Evolutionary conservation across 2,113 vertebrate species (phyloP).

Genomic region (Megaceryle maxima): DNA sequence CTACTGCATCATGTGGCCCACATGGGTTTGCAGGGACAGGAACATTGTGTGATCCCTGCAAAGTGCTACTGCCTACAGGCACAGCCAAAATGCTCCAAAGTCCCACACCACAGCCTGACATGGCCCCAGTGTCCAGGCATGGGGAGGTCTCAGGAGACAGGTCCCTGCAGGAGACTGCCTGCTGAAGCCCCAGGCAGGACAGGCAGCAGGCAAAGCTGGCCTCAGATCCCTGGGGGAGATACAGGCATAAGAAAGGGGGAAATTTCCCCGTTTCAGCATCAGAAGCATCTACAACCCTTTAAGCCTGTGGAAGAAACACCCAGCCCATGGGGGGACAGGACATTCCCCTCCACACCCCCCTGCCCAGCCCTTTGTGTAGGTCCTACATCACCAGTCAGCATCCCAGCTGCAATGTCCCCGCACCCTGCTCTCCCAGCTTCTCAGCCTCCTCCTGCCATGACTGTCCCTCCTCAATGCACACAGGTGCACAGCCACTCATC

Average conservation of each 20-base stretch:
- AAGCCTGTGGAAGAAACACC: not conserved
- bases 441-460: not conserved
- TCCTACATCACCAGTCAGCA: not conserved
- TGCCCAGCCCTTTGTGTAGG: not conserved
- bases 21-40: not conserved
- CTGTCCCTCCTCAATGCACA: not conserved
- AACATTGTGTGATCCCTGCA: not conserved
- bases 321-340: rapidly evolving
- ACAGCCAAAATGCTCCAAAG: not conserved
- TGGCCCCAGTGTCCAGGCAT: not conserved
- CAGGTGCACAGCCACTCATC: rapidly evolving
- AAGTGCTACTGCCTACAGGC: rapidly evolving
- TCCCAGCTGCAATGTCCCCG: not conserved
- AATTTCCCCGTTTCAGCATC: not conserved
- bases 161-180: not conserved
- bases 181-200: not conserved
- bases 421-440: not conserved
- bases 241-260: not conserved
- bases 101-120: not conserved
- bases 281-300: not conserved
- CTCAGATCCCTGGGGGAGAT: not conserved
- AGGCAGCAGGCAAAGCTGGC: not conserved
- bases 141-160: not conserved
- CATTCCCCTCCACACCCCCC: not conserved
- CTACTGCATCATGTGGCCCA: rapidly evolving